Conservation (phyloP, 2,113 vertebrate species). For the Petromus typicus region DNA sequence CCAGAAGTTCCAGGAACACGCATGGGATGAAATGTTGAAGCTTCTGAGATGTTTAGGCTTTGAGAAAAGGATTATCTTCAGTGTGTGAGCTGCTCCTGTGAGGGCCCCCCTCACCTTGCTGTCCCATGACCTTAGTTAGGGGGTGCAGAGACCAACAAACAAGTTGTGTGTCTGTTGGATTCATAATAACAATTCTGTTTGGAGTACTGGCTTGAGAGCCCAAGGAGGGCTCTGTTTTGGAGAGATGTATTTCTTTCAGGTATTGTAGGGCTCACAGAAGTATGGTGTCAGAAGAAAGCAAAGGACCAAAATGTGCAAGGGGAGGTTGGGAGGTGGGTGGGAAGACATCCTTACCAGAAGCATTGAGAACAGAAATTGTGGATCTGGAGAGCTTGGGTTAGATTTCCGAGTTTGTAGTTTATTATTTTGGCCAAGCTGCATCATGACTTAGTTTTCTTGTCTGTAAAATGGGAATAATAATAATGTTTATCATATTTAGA, state of each 20-base stretch:
- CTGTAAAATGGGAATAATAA: background rate
- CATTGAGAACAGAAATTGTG: background rate
- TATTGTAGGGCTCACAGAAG: background rate
- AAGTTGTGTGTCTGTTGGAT: background rate
- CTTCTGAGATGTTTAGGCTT: background rate
- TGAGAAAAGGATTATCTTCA: background rate
- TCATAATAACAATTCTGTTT: background rate
- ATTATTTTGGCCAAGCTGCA: background rate
- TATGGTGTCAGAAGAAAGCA: background rate
- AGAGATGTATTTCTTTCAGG: background rate
- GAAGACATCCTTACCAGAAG: background rate
- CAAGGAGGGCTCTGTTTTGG: background rate
- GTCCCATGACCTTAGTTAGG: background rate
- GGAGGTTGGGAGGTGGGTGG: background rate
- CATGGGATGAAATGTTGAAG: background rate
- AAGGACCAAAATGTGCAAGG: background rate
- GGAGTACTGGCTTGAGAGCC: background rate
- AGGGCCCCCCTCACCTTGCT: background rate
- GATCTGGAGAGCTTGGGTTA: background rate
- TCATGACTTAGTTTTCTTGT: conserved; percentile 4
- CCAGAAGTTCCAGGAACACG: background rate
- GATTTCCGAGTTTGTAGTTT: background rate
- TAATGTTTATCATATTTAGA: too few relatives aligned
- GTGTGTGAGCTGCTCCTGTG: background rate
- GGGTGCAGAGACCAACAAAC: background rate